Evolutionary conservation across 2,888 invertebrate genomes (phyloP).

Genomic region (Mesoligia furuncula): DNA sequence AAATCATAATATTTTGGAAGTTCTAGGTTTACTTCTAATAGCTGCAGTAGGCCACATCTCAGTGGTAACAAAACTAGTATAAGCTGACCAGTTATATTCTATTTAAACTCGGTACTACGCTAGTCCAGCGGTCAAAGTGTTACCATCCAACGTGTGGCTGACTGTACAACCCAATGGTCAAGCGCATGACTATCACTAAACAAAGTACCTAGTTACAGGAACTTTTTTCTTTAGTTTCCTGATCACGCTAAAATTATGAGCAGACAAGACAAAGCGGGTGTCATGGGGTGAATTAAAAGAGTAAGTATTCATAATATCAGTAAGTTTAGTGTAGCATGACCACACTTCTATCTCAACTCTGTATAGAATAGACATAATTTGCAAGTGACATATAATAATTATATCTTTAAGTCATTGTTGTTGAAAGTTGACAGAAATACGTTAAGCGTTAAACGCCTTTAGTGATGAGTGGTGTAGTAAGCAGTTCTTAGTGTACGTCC

Average conservation of each 20-base stretch:
- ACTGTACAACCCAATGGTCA: neutral
- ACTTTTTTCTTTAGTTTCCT: neutral
- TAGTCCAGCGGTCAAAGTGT: neutral
- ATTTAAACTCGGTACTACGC: too few relatives aligned
- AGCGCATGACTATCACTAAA: neutral
- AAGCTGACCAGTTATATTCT: too few relatives aligned
- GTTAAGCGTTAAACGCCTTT: too few relatives aligned
- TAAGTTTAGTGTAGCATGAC: too few relatives aligned
- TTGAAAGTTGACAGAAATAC: too few relatives aligned
- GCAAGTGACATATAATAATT: too few relatives aligned
- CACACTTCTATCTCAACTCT: too few relatives aligned
- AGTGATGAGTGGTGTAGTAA: neutral
- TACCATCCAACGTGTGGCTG: too few relatives aligned
- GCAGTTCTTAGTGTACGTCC: neutral
- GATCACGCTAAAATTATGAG: neutral
- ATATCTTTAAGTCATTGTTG: too few relatives aligned
- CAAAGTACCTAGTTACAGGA: neutral
- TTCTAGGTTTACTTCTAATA: constrained; percentile 13
- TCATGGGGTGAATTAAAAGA: neutral
- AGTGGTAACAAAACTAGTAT: neutral
- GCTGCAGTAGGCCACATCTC: neutral
- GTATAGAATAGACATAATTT: too few relatives aligned
- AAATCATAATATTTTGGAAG: constrained; percentile 44
- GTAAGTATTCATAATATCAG: too few relatives aligned
- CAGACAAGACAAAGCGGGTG: neutral